Base-by-base conservation (phyloP, 2,797 vertebrate species). In the Chelon labrosus region DNA sequence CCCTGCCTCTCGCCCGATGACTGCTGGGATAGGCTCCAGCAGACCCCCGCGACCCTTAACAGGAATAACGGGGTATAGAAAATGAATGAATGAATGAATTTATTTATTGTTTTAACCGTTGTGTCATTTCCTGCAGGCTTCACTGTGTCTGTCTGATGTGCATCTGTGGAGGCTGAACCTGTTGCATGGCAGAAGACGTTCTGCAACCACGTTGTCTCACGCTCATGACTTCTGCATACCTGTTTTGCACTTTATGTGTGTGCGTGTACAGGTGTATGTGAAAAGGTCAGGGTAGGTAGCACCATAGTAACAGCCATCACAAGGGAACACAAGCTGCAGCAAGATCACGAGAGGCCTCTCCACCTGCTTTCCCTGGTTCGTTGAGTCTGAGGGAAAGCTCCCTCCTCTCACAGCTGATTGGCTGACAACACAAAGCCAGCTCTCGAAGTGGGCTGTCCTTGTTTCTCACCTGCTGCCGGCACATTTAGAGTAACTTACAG, bases 161-260 rank as follows among this genome's bases (percentile, higher is more conserved):
- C 75, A 82, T 90, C 88, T 70, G 53, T 72, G 72, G 79, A 65
- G 80, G 85, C 46, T 66, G 55, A 73, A 80, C 60, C 55, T 73
- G 78, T 80, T 59, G 31, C 0, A 31, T 35, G 13, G 10, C 55
- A 37, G n/a, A n/a, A 7, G 10, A 67, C 42, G 17, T 9, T 0
- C 1, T 44, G 22, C 57, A 54, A 62, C 62, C 19, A 38, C 49
- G 35, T 5, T 17, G 1, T 44, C 16, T 41, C 1, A 14, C 46
- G 4, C 49, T 25, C 50, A 56, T 52, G 77, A 60, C 20, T 0
- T 51, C 46, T 54, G 44, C 75, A 75, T 85, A 71, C 71, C 61
- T 68, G 42, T 47, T 50, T 46, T 17, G 9, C 13, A n/a, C 20
- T 54, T 13, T 49, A 25, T 41, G 27, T 53, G 14, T 6, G 27